These are phyloP conservation scores for Ennomos fuscantarius DNA, from an alignment of 2,888 invertebrate genomes.

Conservation along the genomic window DNA sequence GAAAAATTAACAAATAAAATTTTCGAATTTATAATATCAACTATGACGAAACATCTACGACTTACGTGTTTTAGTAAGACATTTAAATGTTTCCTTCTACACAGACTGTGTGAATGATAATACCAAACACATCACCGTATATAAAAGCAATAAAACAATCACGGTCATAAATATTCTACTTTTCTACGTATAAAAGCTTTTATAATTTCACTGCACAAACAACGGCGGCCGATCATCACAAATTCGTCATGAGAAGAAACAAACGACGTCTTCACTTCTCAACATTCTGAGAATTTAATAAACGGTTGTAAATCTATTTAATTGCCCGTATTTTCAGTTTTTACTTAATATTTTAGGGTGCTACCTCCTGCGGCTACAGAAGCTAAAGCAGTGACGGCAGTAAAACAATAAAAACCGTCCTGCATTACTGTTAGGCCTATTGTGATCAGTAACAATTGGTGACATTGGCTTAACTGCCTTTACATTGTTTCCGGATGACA, in stretches of 20 bases:
- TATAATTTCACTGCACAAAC: conserved; percentile 44
- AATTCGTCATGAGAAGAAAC: conserved; percentile 55
- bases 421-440: conserved; percentile 72
- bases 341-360: conserved; percentile 68
- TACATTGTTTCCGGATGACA: conserved; percentile 71
- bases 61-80: too few relatives aligned
- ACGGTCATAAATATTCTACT: conserved; percentile 39
- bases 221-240: conserved; percentile 53
- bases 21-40: too few relatives aligned
- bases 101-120: conserved; percentile 17
- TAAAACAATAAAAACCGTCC: conserved; percentile 79
- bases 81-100: too few relatives aligned
- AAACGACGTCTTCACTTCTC: conserved; percentile 50
- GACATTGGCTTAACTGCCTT: conserved; percentile 66
- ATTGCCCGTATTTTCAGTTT: conserved; percentile 71
- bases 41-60: too few relatives aligned
- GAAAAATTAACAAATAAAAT: too few relatives aligned
- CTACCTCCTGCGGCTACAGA: conserved; percentile 79
- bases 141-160: conserved; percentile 36
- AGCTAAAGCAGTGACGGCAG: conserved; percentile 55
- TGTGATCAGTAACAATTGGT: conserved; percentile 62
- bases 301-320: conserved; percentile 80
- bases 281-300: conserved; percentile 65
- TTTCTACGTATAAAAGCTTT: conserved; percentile 38
- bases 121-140: conserved; percentile 22